Base-by-base conservation (phyloP, 2,888 invertebrate genomes). In the Germaria angustata region DNA sequence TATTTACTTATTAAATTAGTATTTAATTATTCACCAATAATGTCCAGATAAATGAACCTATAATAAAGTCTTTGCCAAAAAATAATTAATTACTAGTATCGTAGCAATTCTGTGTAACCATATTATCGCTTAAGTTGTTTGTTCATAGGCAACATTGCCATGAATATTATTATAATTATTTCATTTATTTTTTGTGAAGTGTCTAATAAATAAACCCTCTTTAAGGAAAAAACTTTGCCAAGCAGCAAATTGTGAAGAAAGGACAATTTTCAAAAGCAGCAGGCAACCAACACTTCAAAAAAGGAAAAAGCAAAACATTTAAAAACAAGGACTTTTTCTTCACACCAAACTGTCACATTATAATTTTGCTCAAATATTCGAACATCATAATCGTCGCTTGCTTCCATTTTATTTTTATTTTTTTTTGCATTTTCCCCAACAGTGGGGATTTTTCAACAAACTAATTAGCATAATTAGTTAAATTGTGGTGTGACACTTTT, bases 391-490 rank as follows among this genome's bases (percentile, higher is more conserved):
- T 11, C 0, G 8, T 1, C 8, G 15, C 11, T 24, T 39, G 9
- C 41, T 11, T 44, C 6, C 15, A 4, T 61, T 63, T 55, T 13
- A 44, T 0, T 17, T n/a, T 57, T 61, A 4, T 28, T 9, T 20
- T 49, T 28, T 22, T 34, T 22, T n/a, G 1, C n/a, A n/a, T n/a
- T n/a, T n/a, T n/a, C n/a, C n/a, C n/a, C n/a, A n/a, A n/a, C 0
- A 8, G 17, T 6, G 24, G 55, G 41, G 32, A 2, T 6, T 9
- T 34, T 65, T 49, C 9, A 34, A 8, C 20, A 13, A 65, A 65
- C 49, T 34, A 65, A 49, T 65, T 65, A 65, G 15, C 46, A 65
- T 49, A 65, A 65, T 65, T 65, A 34, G 65, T 65, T 65, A n/a
- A 65, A 17, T 34, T 65, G 17, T 65, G 20, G 20, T 32, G 13